phyloP scores from a whole-genome alignment of 2,113 vertebrate species.

The Rhynchomys soricoides region DNA sequence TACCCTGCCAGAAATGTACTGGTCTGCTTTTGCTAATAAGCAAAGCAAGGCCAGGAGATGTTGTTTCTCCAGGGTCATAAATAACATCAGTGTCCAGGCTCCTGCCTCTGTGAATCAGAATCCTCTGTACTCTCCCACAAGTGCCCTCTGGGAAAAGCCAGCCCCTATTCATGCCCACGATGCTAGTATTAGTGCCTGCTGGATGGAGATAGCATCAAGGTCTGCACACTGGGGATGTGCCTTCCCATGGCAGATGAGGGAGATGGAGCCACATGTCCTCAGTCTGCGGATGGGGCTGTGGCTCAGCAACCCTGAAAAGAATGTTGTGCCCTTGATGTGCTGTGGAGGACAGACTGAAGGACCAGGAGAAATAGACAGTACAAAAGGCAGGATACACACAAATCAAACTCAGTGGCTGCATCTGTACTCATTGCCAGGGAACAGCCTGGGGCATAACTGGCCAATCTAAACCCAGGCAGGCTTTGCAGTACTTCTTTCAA shows the following conservation, averaged over 20 bases:
- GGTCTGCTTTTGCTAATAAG: neutral
- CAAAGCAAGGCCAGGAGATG: neutral
- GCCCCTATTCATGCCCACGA: neutral
- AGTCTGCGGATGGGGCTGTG: neutral
- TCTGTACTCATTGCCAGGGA: neutral
- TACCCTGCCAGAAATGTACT: neutral
- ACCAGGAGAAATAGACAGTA: neutral
- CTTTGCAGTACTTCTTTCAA: neutral
- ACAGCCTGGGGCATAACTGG: neutral
- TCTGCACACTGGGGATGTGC: neutral
- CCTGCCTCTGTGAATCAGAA: neutral
- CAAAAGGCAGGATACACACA: neutral
- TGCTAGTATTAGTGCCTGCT: neutral
- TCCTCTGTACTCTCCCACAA: neutral
- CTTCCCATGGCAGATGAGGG: neutral
- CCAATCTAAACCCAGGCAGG: neutral
- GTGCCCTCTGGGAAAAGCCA: neutral
- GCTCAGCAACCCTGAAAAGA: neutral
- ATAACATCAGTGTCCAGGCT: neutral
- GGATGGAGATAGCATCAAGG: neutral
- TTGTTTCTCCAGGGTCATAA: neutral
- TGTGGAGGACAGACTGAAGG: neutral
- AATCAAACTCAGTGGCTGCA: neutral
- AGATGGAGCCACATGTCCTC: neutral
- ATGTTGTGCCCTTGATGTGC: neutral